Percentiles rank a stretch among this genome's conserved stretches.
Evolutionary conservation across 1,140 invertebrate species (phyloP).

Genomic region (Pseudomyrmex flavicornis): DNA sequence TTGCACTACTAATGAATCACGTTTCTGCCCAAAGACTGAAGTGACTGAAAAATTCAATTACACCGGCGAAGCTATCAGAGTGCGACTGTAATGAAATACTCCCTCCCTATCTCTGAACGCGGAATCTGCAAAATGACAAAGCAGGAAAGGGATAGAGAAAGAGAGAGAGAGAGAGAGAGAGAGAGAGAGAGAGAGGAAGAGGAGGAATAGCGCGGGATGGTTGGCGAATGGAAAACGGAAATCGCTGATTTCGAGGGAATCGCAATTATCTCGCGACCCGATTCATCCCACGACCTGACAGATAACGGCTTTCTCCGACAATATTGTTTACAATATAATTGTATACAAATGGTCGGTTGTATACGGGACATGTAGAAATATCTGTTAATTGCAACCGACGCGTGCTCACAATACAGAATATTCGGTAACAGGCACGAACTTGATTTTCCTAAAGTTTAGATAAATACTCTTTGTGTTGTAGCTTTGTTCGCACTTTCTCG

Average conservation of each 20-base stretch:
- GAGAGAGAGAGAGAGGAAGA: background rate
- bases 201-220: background rate
- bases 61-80: slow-evolving; percentile 23
- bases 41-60: slow-evolving; percentile 73
- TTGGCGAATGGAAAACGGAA: slow-evolving; percentile 44
- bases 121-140: slow-evolving; percentile 32
- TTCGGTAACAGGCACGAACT: background rate
- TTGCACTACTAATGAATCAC: slow-evolving; percentile 75
- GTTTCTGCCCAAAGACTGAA: slow-evolving; percentile 54
- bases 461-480: background rate
- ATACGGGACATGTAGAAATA: background rate
- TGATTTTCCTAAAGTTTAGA: background rate
- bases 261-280: slow-evolving; percentile 37
- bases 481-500: background rate
- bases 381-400: background rate
- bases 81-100: slow-evolving; percentile 53
- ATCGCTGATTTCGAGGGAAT: slow-evolving; percentile 54
- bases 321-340: slow-evolving; percentile 26
- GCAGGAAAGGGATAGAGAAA: background rate
- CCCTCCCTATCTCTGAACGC: background rate
- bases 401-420: background rate
- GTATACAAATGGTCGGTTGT: background rate
- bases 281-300: background rate
- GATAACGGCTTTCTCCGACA: background rate
- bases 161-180: background rate